phyloP scores from a whole-genome alignment of 2,797 vertebrate species.

The Protosalanx chinensis region DNA sequence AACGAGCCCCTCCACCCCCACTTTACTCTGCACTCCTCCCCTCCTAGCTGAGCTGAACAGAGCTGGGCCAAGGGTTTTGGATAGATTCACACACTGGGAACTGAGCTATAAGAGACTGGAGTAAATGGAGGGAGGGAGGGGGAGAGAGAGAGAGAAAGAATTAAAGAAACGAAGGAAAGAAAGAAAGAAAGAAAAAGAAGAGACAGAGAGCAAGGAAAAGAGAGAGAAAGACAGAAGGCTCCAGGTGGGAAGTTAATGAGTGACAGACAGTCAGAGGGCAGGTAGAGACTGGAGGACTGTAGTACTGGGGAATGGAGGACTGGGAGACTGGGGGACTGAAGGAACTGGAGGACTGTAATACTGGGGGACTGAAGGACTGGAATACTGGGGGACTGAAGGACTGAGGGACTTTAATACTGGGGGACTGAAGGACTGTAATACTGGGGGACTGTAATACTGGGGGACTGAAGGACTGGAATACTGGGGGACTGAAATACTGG shows the following conservation, averaged over 20 bases:
- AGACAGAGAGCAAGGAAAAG: slow-evolving; percentile 9
- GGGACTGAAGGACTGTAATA: not conserved
- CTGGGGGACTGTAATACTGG: no score
- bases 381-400: no score
- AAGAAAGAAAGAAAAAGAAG: not conserved
- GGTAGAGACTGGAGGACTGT: not conserved
- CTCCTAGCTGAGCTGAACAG: not conserved
- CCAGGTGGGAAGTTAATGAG: not conserved
- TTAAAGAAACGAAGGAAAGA: not conserved
- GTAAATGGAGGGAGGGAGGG: slow-evolving; percentile 7
- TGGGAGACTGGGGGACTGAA: no score
- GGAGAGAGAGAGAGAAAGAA: slow-evolving; percentile 1
- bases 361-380: no score
- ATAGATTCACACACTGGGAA: not conserved
- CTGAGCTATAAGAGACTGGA: slow-evolving; percentile 7
- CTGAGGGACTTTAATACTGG: not conserved
- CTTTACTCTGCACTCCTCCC: not conserved
- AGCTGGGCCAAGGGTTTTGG: not conserved
- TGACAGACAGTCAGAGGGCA: not conserved
- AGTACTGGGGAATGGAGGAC: not conserved
- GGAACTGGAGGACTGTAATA: no score
- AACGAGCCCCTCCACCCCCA: not conserved
- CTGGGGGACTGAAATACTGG: no score
- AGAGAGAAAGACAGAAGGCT: not conserved
- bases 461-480: no score